Conservation (phyloP, 2,888 invertebrate species). For the Orthosia gracilis region DNA sequence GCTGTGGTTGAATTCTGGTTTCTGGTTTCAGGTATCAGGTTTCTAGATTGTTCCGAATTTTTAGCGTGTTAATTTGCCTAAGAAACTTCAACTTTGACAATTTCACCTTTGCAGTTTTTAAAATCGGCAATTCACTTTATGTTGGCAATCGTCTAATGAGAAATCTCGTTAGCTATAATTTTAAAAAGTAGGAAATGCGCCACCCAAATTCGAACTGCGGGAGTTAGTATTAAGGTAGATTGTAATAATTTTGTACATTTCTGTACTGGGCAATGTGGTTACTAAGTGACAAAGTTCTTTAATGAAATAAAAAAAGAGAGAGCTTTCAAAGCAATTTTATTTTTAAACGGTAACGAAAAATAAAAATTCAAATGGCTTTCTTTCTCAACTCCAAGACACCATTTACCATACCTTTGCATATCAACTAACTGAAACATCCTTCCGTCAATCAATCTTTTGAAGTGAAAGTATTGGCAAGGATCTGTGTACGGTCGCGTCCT, state of each 20-base stretch:
- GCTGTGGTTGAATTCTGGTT: too few relatives aligned
- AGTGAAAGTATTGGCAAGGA: conserved; percentile 37
- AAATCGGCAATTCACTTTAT: background rate
- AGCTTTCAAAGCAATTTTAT: too few relatives aligned
- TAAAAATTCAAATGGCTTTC: conserved; percentile 6
- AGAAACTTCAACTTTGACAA: background rate
- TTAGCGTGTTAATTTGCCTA: background rate
- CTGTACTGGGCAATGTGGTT: too few relatives aligned
- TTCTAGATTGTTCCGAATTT: background rate
- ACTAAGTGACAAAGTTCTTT: too few relatives aligned
- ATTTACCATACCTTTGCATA: conserved; percentile 37
- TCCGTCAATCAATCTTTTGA: conserved; percentile 50
- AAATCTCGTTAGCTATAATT: too few relatives aligned
- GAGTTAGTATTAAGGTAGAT: too few relatives aligned
- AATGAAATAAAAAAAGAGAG: too few relatives aligned
- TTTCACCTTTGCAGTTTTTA: background rate
- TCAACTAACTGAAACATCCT: conserved; percentile 20
- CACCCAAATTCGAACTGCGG: too few relatives aligned
- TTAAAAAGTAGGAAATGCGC: too few relatives aligned
- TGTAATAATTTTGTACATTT: too few relatives aligned
- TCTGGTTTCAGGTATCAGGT: too few relatives aligned
- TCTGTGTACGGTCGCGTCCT: conserved; percentile 15
- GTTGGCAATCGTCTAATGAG: background rate
- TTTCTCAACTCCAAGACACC: background rate
- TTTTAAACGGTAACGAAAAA: background rate